Evolutionary conservation across 2,797 vertebrate genomes (phyloP).

Genomic region (Channallabes apus): DNA sequence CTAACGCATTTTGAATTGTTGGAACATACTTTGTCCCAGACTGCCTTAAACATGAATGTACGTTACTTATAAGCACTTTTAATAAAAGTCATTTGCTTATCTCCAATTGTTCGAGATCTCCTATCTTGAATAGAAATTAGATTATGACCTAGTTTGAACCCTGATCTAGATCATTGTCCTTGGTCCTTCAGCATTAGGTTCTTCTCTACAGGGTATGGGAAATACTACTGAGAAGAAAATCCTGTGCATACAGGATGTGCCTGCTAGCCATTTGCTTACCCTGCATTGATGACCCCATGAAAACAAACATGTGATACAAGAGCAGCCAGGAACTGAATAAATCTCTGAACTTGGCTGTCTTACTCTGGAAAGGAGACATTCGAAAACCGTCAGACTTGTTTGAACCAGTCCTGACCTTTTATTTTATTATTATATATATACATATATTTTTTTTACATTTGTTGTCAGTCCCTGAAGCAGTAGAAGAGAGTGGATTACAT

Average conservation of each 20-base stretch:
- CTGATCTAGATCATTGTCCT: neutral
- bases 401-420: neutral
- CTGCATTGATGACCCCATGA: slow-evolving; percentile 18
- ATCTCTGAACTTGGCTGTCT: neutral
- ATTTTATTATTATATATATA: no score
- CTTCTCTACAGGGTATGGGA: neutral
- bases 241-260: slow-evolving; percentile 10
- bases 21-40: no score
- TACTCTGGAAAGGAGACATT: neutral
- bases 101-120: no score
- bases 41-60: no score
- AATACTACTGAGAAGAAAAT: slow-evolving; percentile 9
- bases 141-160: neutral
- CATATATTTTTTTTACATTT: neutral
- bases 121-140: no score
- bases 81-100: no score
- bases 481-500: no score
- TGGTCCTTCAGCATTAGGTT: neutral
- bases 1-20: no score
- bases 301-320: slow-evolving; percentile 30
- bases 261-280: slow-evolving; percentile 29
- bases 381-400: neutral
- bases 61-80: no score
- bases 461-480: neutral
- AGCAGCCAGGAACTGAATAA: slow-evolving; percentile 22